These are phyloP conservation scores for Drosophila suzukii DNA, from an alignment of 1,140 invertebrate genomes.

Conservation along the genomic window DNA sequence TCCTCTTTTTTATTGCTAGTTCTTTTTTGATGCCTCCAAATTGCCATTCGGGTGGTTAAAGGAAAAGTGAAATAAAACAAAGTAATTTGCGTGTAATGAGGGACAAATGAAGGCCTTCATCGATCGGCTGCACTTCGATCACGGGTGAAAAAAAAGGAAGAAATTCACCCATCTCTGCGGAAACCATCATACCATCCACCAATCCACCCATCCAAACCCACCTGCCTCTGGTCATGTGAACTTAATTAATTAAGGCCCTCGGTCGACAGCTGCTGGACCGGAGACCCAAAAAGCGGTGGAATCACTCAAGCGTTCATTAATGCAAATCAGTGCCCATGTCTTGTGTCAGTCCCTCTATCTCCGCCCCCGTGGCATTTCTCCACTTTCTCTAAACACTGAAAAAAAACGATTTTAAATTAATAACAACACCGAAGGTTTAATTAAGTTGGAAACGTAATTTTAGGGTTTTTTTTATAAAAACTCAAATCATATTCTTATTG, in stretches of 20 bases:
- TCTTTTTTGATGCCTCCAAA: constrained; percentile 41
- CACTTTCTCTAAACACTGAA: not conserved
- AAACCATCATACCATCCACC: not conserved
- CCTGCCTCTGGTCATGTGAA: constrained; percentile 70
- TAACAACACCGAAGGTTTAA: not conserved
- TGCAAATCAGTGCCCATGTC: constrained; percentile 80
- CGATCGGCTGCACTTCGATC: constrained; percentile 69
- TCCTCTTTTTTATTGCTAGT: constrained; percentile 5
- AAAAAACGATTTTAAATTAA: not conserved
- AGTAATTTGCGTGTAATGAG: constrained; percentile 72
- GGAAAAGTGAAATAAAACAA: constrained; percentile 63
- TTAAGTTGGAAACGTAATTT: too few relatives aligned
- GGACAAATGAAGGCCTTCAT: constrained; percentile 45
- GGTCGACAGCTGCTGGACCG: constrained; percentile 71
- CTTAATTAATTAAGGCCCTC: constrained; percentile 80
- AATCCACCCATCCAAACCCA: not conserved
- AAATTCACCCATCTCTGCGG: not conserved
- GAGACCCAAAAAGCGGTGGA: constrained; percentile 61
- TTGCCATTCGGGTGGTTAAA: constrained; percentile 22
- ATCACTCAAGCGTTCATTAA: constrained; percentile 80
- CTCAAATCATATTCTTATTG: too few relatives aligned
- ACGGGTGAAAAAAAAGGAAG: not conserved
- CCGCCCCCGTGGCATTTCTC: not conserved
- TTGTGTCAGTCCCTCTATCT: constrained; percentile 22
- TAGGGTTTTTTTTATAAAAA: too few relatives aligned